These are phyloP conservation scores for Dendrophyllia cribrosa DNA, from an alignment of 64 coral and sea anemone species.

Conservation along the genomic window DNA sequence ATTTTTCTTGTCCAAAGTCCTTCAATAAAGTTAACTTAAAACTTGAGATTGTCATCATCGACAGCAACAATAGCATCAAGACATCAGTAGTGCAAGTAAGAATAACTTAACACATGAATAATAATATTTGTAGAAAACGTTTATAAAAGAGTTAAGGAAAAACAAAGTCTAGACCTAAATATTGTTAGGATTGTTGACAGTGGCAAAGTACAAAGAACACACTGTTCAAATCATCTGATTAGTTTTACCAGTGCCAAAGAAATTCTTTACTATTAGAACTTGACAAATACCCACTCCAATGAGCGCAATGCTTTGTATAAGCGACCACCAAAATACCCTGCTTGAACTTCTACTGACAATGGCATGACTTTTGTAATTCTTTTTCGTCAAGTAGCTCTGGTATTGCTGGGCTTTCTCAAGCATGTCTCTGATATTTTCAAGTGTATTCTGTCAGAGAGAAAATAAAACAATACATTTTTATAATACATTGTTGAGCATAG, in stretches of 20 bases:
- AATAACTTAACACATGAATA: too few species aligned
- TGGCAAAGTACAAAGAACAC: neutral
- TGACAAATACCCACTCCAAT: conserved; percentile 86
- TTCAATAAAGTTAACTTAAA: too few species aligned
- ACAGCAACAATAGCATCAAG: too few species aligned
- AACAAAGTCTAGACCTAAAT: too few species aligned
- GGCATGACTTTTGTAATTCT: conserved; percentile 63
- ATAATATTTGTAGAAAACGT: too few species aligned
- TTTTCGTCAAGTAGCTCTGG: conserved; percentile 75
- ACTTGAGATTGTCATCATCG: too few species aligned
- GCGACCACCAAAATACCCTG: conserved; percentile 93
- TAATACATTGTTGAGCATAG: too few species aligned
- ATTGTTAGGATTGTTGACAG: neutral
- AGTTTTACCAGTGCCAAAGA: conserved; percentile 77
- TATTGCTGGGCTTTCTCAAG: conserved; percentile 74
- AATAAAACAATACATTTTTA: neutral
- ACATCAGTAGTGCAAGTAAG: too few species aligned
- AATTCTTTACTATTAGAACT: conserved; percentile 85
- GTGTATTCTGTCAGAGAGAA: conserved; percentile 43
- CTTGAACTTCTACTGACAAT: conserved; percentile 71
- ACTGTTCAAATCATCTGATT: conserved; percentile 39
- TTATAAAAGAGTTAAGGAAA: too few species aligned
- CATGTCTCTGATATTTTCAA: conserved; percentile 57
- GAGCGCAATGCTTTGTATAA: conserved; percentile 86
- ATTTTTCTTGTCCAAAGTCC: too few species aligned